Percentiles rank a stretch among this genome's conserved stretches.
Evolutionary conservation across 2,797 vertebrate species (phyloP).

Genomic region (Erethizon dorsatum): DNA sequence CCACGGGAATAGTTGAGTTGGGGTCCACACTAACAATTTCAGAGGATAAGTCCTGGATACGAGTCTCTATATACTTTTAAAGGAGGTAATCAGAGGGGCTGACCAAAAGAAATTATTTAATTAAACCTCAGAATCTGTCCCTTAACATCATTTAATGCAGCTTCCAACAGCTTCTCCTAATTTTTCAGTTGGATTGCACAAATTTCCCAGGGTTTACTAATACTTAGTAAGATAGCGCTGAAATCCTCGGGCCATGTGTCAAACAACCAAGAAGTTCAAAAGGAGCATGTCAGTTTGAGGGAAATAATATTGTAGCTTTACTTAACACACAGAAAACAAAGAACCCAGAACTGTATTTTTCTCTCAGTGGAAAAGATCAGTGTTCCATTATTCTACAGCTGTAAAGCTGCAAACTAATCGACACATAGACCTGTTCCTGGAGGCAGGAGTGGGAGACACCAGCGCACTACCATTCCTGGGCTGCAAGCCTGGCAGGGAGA

Average conservation of each 20-base stretch:
- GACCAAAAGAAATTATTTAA: slow-evolving; percentile 46
- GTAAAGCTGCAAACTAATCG: background rate
- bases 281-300: background rate
- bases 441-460: background rate
- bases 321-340: background rate
- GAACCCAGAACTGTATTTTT: slow-evolving; percentile 2
- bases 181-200: background rate
- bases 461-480: background rate
- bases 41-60: background rate
- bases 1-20: background rate
- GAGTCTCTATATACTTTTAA: background rate
- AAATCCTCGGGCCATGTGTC: background rate
- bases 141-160: background rate
- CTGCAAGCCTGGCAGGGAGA: background rate
- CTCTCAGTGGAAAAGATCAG: background rate
- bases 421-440: background rate
- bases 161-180: background rate
- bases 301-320: background rate
- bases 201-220: background rate
- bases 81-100: background rate
- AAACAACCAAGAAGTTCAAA: background rate
- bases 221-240: background rate
- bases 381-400: background rate
- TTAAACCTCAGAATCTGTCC: background rate
- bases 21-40: slow-evolving; percentile 23